phyloP scores from a whole-genome alignment of 1,140 invertebrate species.

The Helicoverpa zea region DNA sequence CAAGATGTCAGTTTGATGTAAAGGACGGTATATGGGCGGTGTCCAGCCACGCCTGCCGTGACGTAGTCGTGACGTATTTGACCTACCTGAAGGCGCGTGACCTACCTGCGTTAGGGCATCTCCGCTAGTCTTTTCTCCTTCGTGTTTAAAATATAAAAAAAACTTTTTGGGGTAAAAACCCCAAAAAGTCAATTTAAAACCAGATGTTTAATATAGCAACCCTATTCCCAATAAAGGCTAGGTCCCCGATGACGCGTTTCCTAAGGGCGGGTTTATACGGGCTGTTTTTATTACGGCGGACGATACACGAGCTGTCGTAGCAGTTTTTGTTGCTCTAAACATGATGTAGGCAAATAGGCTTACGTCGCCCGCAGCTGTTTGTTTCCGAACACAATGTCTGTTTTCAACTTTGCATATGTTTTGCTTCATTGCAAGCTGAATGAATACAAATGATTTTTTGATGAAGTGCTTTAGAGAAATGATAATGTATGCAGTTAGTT shows the following conservation, averaged over 20 bases:
- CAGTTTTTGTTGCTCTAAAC: constrained; percentile 33
- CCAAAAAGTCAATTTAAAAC: neutral
- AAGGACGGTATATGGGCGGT: too few relatives aligned
- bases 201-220: constrained; percentile 7
- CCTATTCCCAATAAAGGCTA: constrained; percentile 14
- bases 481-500: neutral
- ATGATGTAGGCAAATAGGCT: constrained; percentile 40
- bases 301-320: constrained; percentile 43
- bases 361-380: constrained; percentile 8
- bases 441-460: neutral
- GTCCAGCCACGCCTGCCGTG: too few relatives aligned
- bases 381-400: neutral
- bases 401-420: constrained; percentile 6
- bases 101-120: too few relatives aligned
- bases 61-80: too few relatives aligned
- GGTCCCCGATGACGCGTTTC: constrained; percentile 8
- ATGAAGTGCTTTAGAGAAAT: neutral
- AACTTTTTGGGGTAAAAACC: neutral
- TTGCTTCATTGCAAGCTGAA: neutral
- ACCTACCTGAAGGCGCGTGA: too few relatives aligned
- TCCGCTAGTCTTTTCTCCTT: too few relatives aligned
- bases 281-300: constrained; percentile 37
- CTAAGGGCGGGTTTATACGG: constrained; percentile 36
- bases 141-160: too few relatives aligned
- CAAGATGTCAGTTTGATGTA: too few relatives aligned